Percentiles rank a stretch among this genome's conserved stretches.
phyloP scores from a whole-genome alignment of 2,888 invertebrate genomes.

The Andrena bucephala region DNA sequence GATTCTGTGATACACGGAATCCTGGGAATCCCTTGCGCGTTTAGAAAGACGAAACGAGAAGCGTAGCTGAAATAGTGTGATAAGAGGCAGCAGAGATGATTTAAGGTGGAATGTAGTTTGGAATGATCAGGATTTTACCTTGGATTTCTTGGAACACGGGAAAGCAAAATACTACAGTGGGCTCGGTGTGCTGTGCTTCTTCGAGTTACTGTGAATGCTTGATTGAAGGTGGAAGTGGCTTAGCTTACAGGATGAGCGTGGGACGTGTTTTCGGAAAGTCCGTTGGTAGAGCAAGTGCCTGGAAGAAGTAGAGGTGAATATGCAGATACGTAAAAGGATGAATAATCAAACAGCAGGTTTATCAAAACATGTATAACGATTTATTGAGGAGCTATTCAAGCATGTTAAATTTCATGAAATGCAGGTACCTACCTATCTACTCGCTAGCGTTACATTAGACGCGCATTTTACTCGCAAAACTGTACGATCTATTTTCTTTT shows the following conservation, averaged over 20 bases:
- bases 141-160: too few relatives aligned
- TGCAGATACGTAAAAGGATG: neutral
- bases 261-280: too few relatives aligned
- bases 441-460: conserved; percentile 80
- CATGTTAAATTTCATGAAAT: conserved; percentile 82
- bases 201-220: too few relatives aligned
- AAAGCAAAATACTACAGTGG: too few relatives aligned
- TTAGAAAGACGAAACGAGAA: neutral
- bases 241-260: too few relatives aligned
- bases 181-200: too few relatives aligned
- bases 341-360: conserved; percentile 52
- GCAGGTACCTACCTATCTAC: conserved; percentile 83
- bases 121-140: too few relatives aligned
- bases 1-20: conserved; percentile 1
- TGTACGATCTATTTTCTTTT: conserved; percentile 56
- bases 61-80: neutral
- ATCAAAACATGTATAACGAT: conserved; percentile 84
- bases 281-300: neutral
- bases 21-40: neutral
- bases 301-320: neutral
- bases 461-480: conserved; percentile 77
- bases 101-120: too few relatives aligned
- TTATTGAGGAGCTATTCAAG: conserved; percentile 84
- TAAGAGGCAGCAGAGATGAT: too few relatives aligned
- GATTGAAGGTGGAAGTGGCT: too few relatives aligned